Evolutionary conservation across 1,140 invertebrate genomes (phyloP).

Genomic region (Drosophila auraria): DNA sequence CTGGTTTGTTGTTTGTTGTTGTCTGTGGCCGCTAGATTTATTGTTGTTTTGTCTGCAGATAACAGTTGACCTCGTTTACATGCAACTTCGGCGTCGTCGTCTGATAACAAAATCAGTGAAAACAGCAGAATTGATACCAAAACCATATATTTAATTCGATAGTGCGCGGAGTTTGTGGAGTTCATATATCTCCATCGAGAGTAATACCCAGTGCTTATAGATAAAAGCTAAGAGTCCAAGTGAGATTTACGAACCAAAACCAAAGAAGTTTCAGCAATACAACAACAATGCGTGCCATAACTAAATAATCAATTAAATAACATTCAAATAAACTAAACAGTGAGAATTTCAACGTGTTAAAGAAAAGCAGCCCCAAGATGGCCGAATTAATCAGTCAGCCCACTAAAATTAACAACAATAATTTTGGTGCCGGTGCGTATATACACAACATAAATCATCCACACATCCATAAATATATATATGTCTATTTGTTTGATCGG

Average conservation of each 20-base stretch:
- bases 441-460: slow-evolving; percentile 38
- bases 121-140: slow-evolving; percentile 25
- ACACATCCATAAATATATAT: slow-evolving; percentile 1
- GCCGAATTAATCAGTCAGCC: slow-evolving; percentile 81
- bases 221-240: background rate
- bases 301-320: slow-evolving; percentile 32
- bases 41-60: slow-evolving; percentile 77
- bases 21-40: slow-evolving; percentile 74
- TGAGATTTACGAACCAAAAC: slow-evolving; percentile 31
- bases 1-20: slow-evolving; percentile 40
- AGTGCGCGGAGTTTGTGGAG: slow-evolving; percentile 18
- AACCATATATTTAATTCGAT: slow-evolving; percentile 25
- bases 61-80: slow-evolving; percentile 75
- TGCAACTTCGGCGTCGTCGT: slow-evolving; percentile 40
- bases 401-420: slow-evolving; percentile 80
- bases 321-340: slow-evolving; percentile 13
- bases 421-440: slow-evolving; percentile 79
- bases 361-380: slow-evolving; percentile 56
- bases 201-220: background rate
- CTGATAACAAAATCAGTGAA: slow-evolving; percentile 38
- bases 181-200: slow-evolving; percentile 23
- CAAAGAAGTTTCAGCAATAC: slow-evolving; percentile 25
- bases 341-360: slow-evolving; percentile 1
- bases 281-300: slow-evolving; percentile 66
- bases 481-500: slow-evolving; percentile 8